A percentile compares a stretch with the other conserved stretches of the same genome.
These are phyloP conservation scores for Stigmatopora argus DNA, from an alignment of 2,113 vertebrate genomes.

Conservation along the genomic window DNA sequence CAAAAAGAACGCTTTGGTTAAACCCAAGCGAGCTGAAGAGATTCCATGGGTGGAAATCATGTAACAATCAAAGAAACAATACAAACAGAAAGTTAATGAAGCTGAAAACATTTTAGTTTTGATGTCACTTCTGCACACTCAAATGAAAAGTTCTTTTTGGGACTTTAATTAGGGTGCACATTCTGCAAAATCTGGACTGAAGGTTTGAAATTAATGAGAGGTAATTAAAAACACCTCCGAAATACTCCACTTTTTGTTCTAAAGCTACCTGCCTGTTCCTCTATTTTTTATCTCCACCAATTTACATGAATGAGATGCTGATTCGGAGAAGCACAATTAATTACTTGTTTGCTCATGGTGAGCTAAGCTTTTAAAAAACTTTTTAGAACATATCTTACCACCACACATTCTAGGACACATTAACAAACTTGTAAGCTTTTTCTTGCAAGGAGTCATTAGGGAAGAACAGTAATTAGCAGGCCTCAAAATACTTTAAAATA, in stretches of 20 bases:
- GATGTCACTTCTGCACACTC: not conserved
- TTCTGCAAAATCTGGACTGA: not conserved
- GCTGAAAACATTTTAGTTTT: not conserved
- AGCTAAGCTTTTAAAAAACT: not conserved
- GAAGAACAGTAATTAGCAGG: not conserved
- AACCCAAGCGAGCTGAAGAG: slow-evolving; percentile 26
- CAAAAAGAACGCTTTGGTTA: not conserved
- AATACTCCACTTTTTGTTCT: slow-evolving; percentile 2
- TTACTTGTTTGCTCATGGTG: not conserved
- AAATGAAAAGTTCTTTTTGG: not conserved
- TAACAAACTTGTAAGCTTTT: not conserved
- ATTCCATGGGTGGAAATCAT: slow-evolving; percentile 12
- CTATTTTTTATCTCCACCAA: not conserved
- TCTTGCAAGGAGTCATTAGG: not conserved
- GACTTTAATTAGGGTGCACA: not conserved
- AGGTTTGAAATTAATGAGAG: slow-evolving; percentile 4
- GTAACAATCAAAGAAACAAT: slow-evolving; percentile 1
- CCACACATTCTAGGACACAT: not conserved
- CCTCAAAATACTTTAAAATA: not conserved
- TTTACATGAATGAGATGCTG: slow-evolving; percentile 1
- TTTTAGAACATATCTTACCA: not conserved
- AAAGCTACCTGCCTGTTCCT: slow-evolving; percentile 1
- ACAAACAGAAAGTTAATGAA: not conserved
- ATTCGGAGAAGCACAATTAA: slow-evolving; percentile 8
- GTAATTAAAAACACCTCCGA: slow-evolving; percentile 6